Base-by-base conservation (phyloP, 2,888 invertebrate genomes). In the Argyra leucocephala region DNA sequence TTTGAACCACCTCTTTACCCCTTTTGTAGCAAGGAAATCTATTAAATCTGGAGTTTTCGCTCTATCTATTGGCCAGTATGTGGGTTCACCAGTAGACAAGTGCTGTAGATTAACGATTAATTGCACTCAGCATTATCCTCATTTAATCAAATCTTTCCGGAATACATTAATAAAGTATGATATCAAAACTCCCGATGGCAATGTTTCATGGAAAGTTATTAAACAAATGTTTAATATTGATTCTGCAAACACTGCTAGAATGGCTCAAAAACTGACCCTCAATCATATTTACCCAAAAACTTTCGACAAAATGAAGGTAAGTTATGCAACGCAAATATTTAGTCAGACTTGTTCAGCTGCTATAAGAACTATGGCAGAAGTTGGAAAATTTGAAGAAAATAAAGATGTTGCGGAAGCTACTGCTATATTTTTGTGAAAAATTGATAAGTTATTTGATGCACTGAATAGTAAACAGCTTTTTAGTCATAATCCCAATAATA, bases 251-350 rank as follows among this genome's bases (percentile, higher is more conserved):
- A 26, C 26, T 26, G 37, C 60, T 3, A 59, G 58, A 15, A 58
- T 63, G 36, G 37, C 59, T 60, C 60, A 31, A 21, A 65, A 62
- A 57, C 59, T 65, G 31, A 63, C 37, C 10, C 24, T 23, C 12
- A 60, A 62, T 37, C 63, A 63, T 18, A 58, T 31, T 18, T 23
- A 21, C 22, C 60, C 63, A 21, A 65, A 65, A 18, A 63, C 58
- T 15, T 63, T 59, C 60, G 22, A 65, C 24, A 63, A 65, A 61
- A 65, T 65, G 58, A 61, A 59, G 59, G 36, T 63, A 5, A 58
- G 58, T 24, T 60, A 62, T 62, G 62, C 65, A 18, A 21, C 62
- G 15, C 24, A 62, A 31, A 62, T 62, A 23, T 65, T 65, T 65
- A 62, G 36, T n/a, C 59, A 61, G 26, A 62, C 31, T 18, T 59